phyloP scores from a whole-genome alignment of 2,888 invertebrate species.

The Ophioninae sp. region DNA sequence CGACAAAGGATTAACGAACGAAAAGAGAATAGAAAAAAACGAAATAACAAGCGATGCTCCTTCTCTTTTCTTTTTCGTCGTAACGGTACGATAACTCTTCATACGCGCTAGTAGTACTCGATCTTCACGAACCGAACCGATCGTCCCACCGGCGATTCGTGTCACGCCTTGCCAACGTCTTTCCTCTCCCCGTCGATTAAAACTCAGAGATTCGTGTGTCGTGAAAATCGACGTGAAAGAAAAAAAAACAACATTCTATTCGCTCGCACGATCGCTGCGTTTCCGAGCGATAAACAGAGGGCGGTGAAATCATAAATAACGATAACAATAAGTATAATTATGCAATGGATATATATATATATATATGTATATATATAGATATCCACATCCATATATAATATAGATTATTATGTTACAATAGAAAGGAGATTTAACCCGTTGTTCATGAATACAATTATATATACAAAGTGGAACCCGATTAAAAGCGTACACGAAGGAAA shows the following conservation, averaged over 20 bases:
- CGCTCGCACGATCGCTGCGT: not conserved
- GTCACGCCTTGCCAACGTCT: slow-evolving; percentile 5
- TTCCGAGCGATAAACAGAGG: slow-evolving; percentile 50
- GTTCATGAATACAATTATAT: slow-evolving; percentile 54
- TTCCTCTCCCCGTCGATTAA: slow-evolving; percentile 13
- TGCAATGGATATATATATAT: slow-evolving; percentile 66
- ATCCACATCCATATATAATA: slow-evolving; percentile 65
- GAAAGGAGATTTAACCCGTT: slow-evolving; percentile 54
- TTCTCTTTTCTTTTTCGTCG: slow-evolving; percentile 39
- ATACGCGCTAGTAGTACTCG: slow-evolving; percentile 75
- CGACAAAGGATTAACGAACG: slow-evolving; percentile 22
- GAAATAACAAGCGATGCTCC: slow-evolving; percentile 71
- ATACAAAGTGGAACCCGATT: slow-evolving; percentile 45
- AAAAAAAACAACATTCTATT: not conserved
- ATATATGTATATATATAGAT: slow-evolving; percentile 47
- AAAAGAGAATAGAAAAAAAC: slow-evolving; percentile 35
- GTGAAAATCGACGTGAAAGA: slow-evolving; percentile 1
- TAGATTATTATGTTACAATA: slow-evolving; percentile 78
- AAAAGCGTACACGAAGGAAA: slow-evolving; percentile 7
- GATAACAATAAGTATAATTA: slow-evolving; percentile 75
- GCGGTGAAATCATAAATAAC: slow-evolving; percentile 78
- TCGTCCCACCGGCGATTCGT: not conserved
- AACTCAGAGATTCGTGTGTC: not conserved
- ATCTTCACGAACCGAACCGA: slow-evolving; percentile 64
- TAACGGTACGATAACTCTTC: slow-evolving; percentile 71